Base-by-base conservation (phyloP, 1,140 invertebrate genomes). In the Apis dorsata region DNA sequence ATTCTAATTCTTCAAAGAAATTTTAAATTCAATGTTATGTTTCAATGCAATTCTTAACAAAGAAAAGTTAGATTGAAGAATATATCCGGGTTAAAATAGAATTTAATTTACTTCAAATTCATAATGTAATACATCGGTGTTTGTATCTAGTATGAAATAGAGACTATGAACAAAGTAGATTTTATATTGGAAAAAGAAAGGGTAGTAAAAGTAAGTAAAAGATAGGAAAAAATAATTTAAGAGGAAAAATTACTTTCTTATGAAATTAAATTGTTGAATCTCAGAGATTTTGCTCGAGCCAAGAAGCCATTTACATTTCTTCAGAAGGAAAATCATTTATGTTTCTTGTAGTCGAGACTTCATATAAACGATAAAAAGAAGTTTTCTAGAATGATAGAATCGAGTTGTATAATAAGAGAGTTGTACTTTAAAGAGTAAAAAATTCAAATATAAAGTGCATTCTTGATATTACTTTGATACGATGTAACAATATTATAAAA, bases 291-390 rank as follows among this genome's bases (percentile, higher is more conserved):
- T 11, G 21, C 34, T 66, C 63, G 34, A 53, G 21, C 4, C 34
- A 79, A 62, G 77, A 77, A 77, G 75, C 75, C 51, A 65, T 65
- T 77, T 77, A 55, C 51, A 72, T 72, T 24, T 63, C 12, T n/a
- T 44, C 17, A 44, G 65, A 17, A 44, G 51, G 21, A 78, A 65
- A 80, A 57, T 44, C 72, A 74, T 49, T 74, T 74, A 74, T 21
- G 51, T 74, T 71, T 71, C 69, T 28, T 71, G 34, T n/a, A 72
- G 15, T 17, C 28, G 69, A 63, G 69, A 60, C 49, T 80, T 80
- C 60, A 8, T 63, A 59, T 49, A 62, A 80, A 80, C 65, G 69
- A 55, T 80, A 73, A 73, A 57, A 73, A 65, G 60, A 73, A 80
- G 70, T 60, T 80, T 73, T 80, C 28, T 15, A 70, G 49, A 53